phyloP scores from a whole-genome alignment of 2,888 invertebrate genomes.

The Tryphoninae sp. region DNA sequence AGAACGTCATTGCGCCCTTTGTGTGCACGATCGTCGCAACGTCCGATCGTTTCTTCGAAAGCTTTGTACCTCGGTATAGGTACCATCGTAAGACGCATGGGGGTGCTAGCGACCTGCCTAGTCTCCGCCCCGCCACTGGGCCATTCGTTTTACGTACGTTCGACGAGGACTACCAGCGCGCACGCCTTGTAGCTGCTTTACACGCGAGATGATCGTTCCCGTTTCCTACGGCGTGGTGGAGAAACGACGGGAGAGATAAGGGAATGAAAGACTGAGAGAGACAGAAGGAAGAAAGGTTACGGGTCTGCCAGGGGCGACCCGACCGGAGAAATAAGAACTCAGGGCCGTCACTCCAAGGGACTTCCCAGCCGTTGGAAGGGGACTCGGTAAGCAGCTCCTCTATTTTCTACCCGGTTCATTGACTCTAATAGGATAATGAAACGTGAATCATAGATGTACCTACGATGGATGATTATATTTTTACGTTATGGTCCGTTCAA shows the following conservation, averaged over 20 bases:
- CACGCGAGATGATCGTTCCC: slow-evolving; percentile 66
- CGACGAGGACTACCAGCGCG: slow-evolving; percentile 38
- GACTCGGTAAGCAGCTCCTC: slow-evolving; percentile 32
- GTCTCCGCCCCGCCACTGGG: neutral
- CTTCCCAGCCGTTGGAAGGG: slow-evolving; percentile 39
- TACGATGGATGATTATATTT: slow-evolving; percentile 76
- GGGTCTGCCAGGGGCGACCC: slow-evolving; percentile 27
- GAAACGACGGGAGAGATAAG: slow-evolving; percentile 34
- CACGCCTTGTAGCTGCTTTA: slow-evolving; percentile 63
- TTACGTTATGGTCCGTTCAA: slow-evolving; percentile 77
- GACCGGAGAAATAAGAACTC: slow-evolving; percentile 49
- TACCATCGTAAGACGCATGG: slow-evolving; percentile 22
- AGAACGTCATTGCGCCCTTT: slow-evolving; percentile 21
- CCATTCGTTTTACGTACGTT: slow-evolving; percentile 37
- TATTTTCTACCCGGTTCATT: slow-evolving; percentile 70
- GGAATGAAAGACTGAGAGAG: slow-evolving; percentile 17
- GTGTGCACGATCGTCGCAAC: slow-evolving; percentile 44
- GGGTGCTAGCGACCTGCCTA: neutral
- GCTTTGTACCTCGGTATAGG: slow-evolving; percentile 22
- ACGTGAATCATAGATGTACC: slow-evolving; percentile 76
- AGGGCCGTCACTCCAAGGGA: slow-evolving; percentile 52
- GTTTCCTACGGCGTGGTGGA: slow-evolving; percentile 54
- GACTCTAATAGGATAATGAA: slow-evolving; percentile 79
- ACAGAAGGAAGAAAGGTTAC: slow-evolving; percentile 37
- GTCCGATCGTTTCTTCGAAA: slow-evolving; percentile 43